Conservation (phyloP, 2,797 vertebrate genomes). For the Champsocephalus esox region DNA sequence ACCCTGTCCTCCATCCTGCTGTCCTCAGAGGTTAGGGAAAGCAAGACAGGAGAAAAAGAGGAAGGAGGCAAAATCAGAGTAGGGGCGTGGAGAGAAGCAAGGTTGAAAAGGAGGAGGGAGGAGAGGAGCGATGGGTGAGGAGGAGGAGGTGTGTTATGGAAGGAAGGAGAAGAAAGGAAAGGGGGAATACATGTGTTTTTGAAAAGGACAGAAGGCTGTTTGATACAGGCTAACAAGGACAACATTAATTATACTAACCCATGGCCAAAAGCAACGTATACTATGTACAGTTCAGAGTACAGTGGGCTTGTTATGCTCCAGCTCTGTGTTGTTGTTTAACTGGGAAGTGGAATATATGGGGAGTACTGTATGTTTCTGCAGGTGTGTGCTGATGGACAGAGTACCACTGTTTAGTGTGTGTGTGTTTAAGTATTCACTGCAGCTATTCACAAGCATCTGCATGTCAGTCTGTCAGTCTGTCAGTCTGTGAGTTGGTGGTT, state of each 20-base stretch:
- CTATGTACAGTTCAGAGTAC: constrained; percentile 14
- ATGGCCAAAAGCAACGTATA: constrained; percentile 26
- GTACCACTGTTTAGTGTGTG: constrained; percentile 30
- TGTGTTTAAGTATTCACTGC: constrained; percentile 37
- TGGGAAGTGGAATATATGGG: constrained; percentile 25
- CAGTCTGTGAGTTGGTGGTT: too few relatives aligned
- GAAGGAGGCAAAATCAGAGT: constrained; percentile 47
- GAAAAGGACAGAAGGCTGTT: constrained; percentile 29
- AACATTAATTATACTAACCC: constrained; percentile 27
- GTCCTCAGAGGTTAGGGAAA: constrained; percentile 58
- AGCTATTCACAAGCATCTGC: not conserved
- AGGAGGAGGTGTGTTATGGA: constrained; percentile 23
- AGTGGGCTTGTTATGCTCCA: constrained; percentile 27
- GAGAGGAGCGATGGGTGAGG: constrained; percentile 29
- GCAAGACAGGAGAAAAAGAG: constrained; percentile 36
- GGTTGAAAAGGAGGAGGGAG: constrained; percentile 25
- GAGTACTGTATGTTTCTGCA: constrained; percentile 30
- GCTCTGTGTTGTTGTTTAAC: constrained; percentile 29
- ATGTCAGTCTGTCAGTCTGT: not conserved
- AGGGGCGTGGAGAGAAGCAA: constrained; percentile 57
- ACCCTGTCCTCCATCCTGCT: constrained; percentile 81
- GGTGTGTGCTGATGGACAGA: constrained; percentile 39
- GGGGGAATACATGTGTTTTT: constrained; percentile 33
- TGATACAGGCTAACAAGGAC: constrained; percentile 13
- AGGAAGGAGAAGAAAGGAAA: constrained; percentile 48